These are phyloP conservation scores for Decapterus maruadsi DNA, from an alignment of 2,797 vertebrate genomes.

Conservation along the genomic window DNA sequence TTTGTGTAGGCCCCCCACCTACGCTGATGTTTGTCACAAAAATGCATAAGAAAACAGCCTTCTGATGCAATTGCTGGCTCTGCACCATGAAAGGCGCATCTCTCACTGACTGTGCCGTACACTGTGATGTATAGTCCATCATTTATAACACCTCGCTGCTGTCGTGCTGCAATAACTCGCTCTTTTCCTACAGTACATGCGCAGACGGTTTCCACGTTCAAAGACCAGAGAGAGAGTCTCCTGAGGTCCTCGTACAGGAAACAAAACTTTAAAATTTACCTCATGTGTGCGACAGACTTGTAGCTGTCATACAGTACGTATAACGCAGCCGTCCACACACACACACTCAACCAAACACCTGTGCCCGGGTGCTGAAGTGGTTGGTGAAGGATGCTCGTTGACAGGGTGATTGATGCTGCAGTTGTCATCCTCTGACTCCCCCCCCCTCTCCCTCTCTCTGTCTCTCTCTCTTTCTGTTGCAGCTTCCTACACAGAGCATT, in stretches of 20 bases:
- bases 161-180: not conserved
- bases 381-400: constrained; percentile 70
- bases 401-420: constrained; percentile 78
- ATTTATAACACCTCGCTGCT: constrained; percentile 28
- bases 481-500: constrained; percentile 60
- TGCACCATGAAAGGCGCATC: constrained; percentile 23
- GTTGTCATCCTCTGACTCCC: constrained; percentile 68
- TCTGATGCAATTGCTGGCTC: constrained; percentile 20
- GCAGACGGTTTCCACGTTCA: not conserved
- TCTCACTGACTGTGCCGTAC: constrained; percentile 5
- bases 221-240: constrained; percentile 17
- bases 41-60: constrained; percentile 45
- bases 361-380: constrained; percentile 56
- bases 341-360: constrained; percentile 67
- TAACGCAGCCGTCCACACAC: no score
- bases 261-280: constrained; percentile 28
- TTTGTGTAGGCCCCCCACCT: constrained; percentile 28
- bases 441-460: constrained; percentile 7
- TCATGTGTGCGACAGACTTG: constrained; percentile 21
- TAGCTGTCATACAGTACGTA: constrained; percentile 41
- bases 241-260: constrained; percentile 39
- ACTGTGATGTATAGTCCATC: constrained; percentile 16
- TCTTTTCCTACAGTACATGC: not conserved
- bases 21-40: constrained; percentile 46
- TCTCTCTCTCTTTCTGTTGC: constrained; percentile 21